A percentile compares a stretch with the other conserved stretches of the same genome.
Conservation (phyloP, 2,888 invertebrate genomes). For the Nymphalis c-album region DNA sequence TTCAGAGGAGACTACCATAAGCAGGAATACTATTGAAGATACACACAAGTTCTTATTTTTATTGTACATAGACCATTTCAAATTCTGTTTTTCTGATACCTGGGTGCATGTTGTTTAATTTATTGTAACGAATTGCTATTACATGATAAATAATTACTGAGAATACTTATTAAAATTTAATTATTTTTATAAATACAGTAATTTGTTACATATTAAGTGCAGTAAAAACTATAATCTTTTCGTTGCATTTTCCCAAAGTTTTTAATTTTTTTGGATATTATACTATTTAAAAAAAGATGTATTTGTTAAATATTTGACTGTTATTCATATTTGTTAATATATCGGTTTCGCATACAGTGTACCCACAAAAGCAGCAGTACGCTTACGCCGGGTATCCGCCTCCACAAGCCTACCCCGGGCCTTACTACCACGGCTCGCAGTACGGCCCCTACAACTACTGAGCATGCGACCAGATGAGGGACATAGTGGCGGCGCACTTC, state of each 20-base stretch:
- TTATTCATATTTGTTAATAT: not conserved
- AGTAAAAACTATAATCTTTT: not conserved
- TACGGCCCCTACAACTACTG: constrained; percentile 97
- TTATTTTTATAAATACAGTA: not conserved
- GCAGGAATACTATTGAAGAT: constrained; percentile 5
- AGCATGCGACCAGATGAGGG: constrained; percentile 81
- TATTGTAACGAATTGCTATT: constrained; percentile 3
- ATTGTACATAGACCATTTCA: constrained; percentile 34
- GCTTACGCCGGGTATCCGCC: constrained; percentile 94
- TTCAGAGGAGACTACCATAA: not conserved
- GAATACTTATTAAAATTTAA: not conserved
- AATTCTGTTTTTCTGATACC: constrained; percentile 19
- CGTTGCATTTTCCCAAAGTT: not conserved
- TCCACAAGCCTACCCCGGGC: constrained; percentile 91
- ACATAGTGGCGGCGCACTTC: constrained; percentile 72
- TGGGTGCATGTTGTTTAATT: constrained; percentile 35
- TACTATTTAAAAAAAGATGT: not conserved
- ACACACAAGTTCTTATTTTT: constrained; percentile 18
- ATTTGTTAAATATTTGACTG: not conserved
- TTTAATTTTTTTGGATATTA: not conserved
- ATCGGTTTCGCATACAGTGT: constrained; percentile 82
- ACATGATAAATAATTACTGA: not conserved
- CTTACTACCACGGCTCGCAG: constrained; percentile 95
- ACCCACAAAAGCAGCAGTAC: constrained; percentile 96
- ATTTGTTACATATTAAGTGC: not conserved